These are phyloP conservation scores for Acromyrmex echinatior DNA, from an alignment of 1,140 invertebrate genomes.

Conservation along the genomic window DNA sequence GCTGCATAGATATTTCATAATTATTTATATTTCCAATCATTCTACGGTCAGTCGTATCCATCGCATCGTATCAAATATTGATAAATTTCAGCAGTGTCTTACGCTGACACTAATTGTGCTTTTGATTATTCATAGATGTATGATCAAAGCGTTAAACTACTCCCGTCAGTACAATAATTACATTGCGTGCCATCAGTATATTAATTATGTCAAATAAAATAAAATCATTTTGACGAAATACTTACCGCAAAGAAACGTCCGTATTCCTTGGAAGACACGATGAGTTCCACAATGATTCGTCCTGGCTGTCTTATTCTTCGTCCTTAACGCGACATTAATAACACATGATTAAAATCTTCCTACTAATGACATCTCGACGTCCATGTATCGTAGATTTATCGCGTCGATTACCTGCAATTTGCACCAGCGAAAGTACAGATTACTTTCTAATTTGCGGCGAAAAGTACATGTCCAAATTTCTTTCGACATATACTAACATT, in stretches of 20 bases:
- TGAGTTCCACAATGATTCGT: slow-evolving; percentile 56
- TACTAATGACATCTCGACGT: slow-evolving; percentile 57
- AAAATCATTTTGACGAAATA: slow-evolving; percentile 48
- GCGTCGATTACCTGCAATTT: slow-evolving; percentile 57
- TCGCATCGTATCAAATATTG: slow-evolving; percentile 26
- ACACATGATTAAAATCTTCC: slow-evolving; percentile 69
- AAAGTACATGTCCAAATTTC: not conserved
- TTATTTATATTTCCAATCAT: slow-evolving; percentile 29
- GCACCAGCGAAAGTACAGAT: slow-evolving; percentile 41
- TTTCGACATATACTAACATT: not conserved
- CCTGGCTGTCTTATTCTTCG: slow-evolving; percentile 29
- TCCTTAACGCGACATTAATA: slow-evolving; percentile 74
- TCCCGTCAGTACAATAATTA: slow-evolving; percentile 37
- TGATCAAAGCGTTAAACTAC: slow-evolving; percentile 37
- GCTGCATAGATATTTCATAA: slow-evolving; percentile 10
- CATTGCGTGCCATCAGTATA: too few relatives aligned
- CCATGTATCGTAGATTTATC: slow-evolving; percentile 54
- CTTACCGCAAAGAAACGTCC: slow-evolving; percentile 27
- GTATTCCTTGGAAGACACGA: slow-evolving; percentile 12
- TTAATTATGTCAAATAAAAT: slow-evolving; percentile 30
- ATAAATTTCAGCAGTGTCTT: slow-evolving; percentile 22
- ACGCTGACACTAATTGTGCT: slow-evolving; percentile 27
- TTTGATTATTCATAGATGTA: slow-evolving; percentile 53
- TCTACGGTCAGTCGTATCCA: not conserved
- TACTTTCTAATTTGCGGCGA: slow-evolving; percentile 19